These are phyloP conservation scores for Pangasianodon hypophthalmus DNA, from an alignment of 2,113 vertebrate genomes.

Conservation along the genomic window DNA sequence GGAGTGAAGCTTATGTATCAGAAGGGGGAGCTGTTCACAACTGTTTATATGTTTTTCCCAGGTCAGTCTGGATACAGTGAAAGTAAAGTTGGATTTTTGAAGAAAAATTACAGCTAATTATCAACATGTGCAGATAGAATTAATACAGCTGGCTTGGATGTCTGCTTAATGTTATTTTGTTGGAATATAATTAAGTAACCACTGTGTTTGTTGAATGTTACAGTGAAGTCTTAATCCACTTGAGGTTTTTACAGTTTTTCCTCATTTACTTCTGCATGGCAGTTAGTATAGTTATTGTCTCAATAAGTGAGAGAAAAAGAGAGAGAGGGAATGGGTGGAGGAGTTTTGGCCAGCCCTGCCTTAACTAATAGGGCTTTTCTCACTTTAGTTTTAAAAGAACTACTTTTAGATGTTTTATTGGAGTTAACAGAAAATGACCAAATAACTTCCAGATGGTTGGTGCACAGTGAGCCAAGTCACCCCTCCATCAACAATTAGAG, in stretches of 20 bases:
- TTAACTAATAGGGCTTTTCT: not conserved
- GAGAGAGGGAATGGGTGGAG: not conserved
- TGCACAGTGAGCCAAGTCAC: constrained; percentile 27
- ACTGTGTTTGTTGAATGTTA: not conserved
- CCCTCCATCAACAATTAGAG: constrained; percentile 44
- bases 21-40: constrained; percentile 34
- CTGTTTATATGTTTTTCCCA: not conserved
- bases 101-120: not conserved
- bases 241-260: not conserved
- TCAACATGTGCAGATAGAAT: not conserved
- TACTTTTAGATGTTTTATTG: constrained; percentile 25
- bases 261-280: not conserved
- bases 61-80: not conserved
- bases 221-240: not conserved
- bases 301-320: not conserved
- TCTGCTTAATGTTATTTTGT: not conserved
- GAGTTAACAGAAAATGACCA: constrained; percentile 32
- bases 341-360: not conserved
- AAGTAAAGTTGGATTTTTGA: not conserved
- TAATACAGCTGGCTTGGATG: not conserved
- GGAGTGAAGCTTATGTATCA: not conserved
- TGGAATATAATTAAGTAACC: not conserved
- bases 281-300: not conserved
- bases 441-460: constrained; percentile 54
- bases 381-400: constrained; percentile 24